Percentiles rank a stretch among this genome's conserved stretches.
Conservation (phyloP, 2,888 invertebrate genomes). For the Acanthosoma haemorrhoidale region DNA sequence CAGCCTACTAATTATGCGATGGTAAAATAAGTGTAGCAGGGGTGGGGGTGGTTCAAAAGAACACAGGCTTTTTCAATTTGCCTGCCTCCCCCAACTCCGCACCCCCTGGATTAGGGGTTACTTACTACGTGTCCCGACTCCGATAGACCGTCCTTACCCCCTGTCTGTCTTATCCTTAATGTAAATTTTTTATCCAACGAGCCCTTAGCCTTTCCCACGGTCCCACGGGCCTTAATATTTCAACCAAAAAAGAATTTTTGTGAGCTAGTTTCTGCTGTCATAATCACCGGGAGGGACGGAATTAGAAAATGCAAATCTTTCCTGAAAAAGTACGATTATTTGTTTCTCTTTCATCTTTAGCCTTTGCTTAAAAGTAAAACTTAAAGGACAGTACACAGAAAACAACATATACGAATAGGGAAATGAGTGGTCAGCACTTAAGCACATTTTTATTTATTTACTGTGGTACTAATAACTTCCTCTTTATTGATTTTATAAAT, state of each 20-base stretch:
- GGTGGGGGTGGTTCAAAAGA: slow-evolving; percentile 2
- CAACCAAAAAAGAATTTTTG: background rate
- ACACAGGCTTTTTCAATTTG: background rate
- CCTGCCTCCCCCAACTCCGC: background rate
- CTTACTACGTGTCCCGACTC: slow-evolving; percentile 10
- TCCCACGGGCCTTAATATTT: background rate
- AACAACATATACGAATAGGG: too few species aligned
- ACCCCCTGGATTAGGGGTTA: background rate
- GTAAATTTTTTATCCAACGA: background rate
- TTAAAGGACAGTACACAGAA: too few species aligned
- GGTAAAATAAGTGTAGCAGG: slow-evolving; percentile 1
- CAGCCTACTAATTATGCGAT: background rate
- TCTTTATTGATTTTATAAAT: too few species aligned
- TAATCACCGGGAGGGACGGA: background rate
- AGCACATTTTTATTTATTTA: too few species aligned
- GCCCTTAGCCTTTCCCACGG: background rate
- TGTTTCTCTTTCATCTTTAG: too few species aligned
- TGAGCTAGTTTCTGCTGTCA: background rate
- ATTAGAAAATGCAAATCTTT: slow-evolving; percentile 1
- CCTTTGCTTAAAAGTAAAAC: too few species aligned
- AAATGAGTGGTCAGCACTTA: too few species aligned
- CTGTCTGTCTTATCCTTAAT: background rate
- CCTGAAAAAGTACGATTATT: background rate
- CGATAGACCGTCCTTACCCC: slow-evolving; percentile 1
- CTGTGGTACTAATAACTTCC: too few species aligned